Evolutionary conservation across 1,140 invertebrate genomes (phyloP), one percentile per base, ranked within the genome.

Genomic region (Papilio aristodemus): DNA sequence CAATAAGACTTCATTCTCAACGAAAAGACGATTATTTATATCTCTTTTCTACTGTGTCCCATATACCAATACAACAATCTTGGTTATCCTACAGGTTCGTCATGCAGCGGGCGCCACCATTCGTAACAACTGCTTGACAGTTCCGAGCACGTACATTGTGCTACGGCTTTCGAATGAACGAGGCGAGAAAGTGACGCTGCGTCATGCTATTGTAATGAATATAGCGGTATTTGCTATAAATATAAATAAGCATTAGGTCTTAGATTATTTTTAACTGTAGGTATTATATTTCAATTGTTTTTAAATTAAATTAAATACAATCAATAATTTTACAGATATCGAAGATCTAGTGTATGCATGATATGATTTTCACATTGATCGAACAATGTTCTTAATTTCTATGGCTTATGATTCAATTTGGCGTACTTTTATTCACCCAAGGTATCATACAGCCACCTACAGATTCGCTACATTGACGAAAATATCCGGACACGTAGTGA

Each of bases 401-500:
- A 46, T 41, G 60, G 10, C 46, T 39, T 63, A 57, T 54, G 68
- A 41, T 57, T 25, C n/a, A 63, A 63, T 46, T 54, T 64, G 46
- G 25, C 19, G 63, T 41, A 70, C 50, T 38, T 36, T 59, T 59
- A 58, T 57, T 11, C 4, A 43, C 19, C 68, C 64, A 64, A 37
- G 70, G 68, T 71, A 73, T 73, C 73, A 58, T 74, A 74, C 76
- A 75, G 67, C 72, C 75, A 78, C 78, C 75, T 75, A 79, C 74
- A 76, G 72, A 72, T 75, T 77, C 70, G 67, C 68, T 69, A 43
- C 36, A 70, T 74, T 74, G 70, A 80, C 73, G 67, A 79, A 84
- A 80, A 80, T 82, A 84, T 69, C 71, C 69, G 66, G 62, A 74
- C 79, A 78, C 78, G 75, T 79, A 78, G 69, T 63, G 50, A 25